phyloP scores from a whole-genome alignment of 2,797 vertebrate genomes.

The Staurois parvus region DNA sequence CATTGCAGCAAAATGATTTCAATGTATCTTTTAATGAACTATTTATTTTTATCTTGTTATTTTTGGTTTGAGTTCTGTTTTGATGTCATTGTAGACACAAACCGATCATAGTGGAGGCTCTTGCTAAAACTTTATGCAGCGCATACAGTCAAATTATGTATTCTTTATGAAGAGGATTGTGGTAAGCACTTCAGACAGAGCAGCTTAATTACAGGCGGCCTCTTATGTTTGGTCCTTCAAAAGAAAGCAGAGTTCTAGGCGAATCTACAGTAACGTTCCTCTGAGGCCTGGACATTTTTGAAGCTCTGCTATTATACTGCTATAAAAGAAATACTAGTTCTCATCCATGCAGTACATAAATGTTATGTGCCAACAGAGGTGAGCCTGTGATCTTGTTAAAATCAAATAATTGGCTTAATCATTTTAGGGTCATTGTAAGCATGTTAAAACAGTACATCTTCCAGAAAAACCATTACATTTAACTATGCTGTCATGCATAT shows the following conservation, averaged over 20 bases:
- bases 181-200: background rate
- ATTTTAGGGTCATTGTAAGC: background rate
- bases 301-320: background rate
- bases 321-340: background rate
- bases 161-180: background rate
- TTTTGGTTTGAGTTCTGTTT: background rate
- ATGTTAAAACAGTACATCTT: background rate
- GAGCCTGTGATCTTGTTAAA: background rate
- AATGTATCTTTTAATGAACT: too few species aligned
- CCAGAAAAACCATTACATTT: background rate
- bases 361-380: background rate
- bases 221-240: constrained; percentile 21
- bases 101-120: background rate
- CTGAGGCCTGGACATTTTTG: constrained; percentile 12
- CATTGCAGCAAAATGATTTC: too few species aligned
- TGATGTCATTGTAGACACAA: background rate
- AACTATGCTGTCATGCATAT: background rate
- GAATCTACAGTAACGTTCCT: constrained; percentile 1
- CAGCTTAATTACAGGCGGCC: constrained; percentile 1
- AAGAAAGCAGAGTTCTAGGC: background rate
- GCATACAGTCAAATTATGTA: background rate
- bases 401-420: background rate
- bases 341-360: background rate
- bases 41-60: too few species aligned
- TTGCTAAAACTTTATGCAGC: background rate